Base-by-base conservation (phyloP, 2,113 vertebrate species). In the Eretmochelys imbricata region DNA sequence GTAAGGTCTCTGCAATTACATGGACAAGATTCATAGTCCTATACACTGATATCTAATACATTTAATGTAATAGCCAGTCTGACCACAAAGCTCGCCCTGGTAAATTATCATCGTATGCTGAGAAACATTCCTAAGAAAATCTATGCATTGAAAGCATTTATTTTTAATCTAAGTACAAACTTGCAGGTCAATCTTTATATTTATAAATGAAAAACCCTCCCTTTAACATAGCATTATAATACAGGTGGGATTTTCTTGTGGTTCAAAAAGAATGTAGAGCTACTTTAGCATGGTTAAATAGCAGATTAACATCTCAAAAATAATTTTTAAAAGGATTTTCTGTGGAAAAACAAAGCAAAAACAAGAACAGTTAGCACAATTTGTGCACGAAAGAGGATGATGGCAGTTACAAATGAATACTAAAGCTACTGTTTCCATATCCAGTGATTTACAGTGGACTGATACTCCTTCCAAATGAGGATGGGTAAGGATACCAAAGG, bases 271-370 rank as follows among this genome's bases (percentile, higher is more conserved):
- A 84, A 38, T 8, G 65, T 59, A 79, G 27, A 53, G 75, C 89
- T 75, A 82, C 75, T 80, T 65, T 48, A 22, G 25, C 51, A 49
- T 22, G 5, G 78, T 76, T 91, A 84, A 92, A 54, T 89, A 82
- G 3, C 48, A 82, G 13, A 54, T 84, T 50, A 50, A 55, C 1
- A 4, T 0, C 5, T 83, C 76, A 81, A 82, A 17, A 25, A 91
- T 85, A 94, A 83, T 93, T 94, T 89, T 80, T 54, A 93, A 95
- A 95, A 83, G 42, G 80, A 84, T 8, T 80, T 48, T 50, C 29
- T 93, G 84, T 89, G 85, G 88, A 75, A 55, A 91, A 96, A 88
- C 20, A 88, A 82, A 72, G n/a, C 65, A 38, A 72, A 72, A 6
- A 54, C 4, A 85, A 79, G 88, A 93, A 46, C 0, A n/a, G 48